Base-by-base conservation (phyloP, 2,113 vertebrate genomes). In the Bungarus multicinctus region DNA sequence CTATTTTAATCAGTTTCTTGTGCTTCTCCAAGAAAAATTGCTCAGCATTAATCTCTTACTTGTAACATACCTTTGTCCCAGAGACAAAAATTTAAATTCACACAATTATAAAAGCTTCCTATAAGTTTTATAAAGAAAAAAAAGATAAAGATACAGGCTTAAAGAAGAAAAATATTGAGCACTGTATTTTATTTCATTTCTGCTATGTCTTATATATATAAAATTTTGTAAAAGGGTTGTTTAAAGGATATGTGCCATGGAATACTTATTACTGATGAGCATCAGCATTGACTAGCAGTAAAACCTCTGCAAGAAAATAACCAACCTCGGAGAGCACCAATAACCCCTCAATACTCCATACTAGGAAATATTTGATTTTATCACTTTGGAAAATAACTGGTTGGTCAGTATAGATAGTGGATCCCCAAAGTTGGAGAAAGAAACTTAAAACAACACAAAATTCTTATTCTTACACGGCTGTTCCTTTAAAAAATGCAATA, bases 1-100 rank as follows among this genome's bases (percentile, higher is more conserved):
- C 94, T 95, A 20, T 60, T 89, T 39, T 22, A 89, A 86, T 47
- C 91, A 94, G 25, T 95, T 94, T 96, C 95, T 91, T 45, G 53
- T 94, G 30, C 91, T 94, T 57, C 34, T 87, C 57, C 93, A 94
- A 90, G 58, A 92, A 93, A 93, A 57, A 92, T 89, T 95, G 94
- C 81, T 93, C 89, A 74, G 86, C 54, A 89, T 95, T 96, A 96
- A 91, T 96, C 94, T 88, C n/a, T 87, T 89, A 60, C 55, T 92
- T 86, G 9, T 58, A 89, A 90, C 52, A 0, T 60, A 90, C 18
- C 57, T 87, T 47, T 74, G 34, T 27, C 55, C 88, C 53, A 52
- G 54, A 94, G 74, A 91, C 55, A 89, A 91, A 92, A 92, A 57
- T 74, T 90, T 60, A 91, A 93, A 87, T 85, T 47, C 47, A 53